phyloP scores from a whole-genome alignment of 2,888 invertebrate genomes.

The Crocallis elinguaria region DNA sequence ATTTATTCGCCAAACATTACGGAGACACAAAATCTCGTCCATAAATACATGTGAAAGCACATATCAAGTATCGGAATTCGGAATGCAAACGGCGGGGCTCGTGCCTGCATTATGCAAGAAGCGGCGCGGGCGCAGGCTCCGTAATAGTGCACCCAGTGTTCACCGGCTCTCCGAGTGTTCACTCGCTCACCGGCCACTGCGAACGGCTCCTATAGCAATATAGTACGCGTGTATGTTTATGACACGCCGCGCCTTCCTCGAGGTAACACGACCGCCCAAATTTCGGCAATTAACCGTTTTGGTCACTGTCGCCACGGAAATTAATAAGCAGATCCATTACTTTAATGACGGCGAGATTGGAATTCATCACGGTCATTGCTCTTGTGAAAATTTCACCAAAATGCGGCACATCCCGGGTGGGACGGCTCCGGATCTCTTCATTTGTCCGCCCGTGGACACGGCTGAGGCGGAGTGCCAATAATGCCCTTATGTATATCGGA shows the following conservation, averaged over 20 bases:
- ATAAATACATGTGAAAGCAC: constrained; percentile 85
- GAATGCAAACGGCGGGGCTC: constrained; percentile 82
- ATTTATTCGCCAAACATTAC: constrained; percentile 84
- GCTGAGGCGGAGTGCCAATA: constrained; percentile 68
- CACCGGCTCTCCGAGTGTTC: too few species aligned
- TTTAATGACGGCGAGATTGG: constrained; percentile 65
- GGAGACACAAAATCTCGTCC: constrained; percentile 84
- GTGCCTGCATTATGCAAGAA: constrained; percentile 83
- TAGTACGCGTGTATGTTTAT: too few species aligned
- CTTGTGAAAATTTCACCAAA: constrained; percentile 61
- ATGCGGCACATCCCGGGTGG: constrained; percentile 44
- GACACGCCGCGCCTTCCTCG: constrained; percentile 38
- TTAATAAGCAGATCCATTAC: constrained; percentile 60
- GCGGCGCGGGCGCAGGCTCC: constrained; percentile 67
- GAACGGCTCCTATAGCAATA: constrained; percentile 76
- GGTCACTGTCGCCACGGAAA: constrained; percentile 34
- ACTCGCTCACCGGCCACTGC: constrained; percentile 37
- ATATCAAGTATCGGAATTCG: constrained; percentile 85
- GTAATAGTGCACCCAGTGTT: constrained; percentile 74
- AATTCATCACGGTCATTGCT: constrained; percentile 64
- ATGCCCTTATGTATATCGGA: constrained; percentile 66
- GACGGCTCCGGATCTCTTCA: constrained; percentile 64
- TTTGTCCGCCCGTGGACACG: constrained; percentile 63
- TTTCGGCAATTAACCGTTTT: constrained; percentile 36
- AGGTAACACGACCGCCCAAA: constrained; percentile 54